phyloP scores from a whole-genome alignment of 2,113 vertebrate genomes.

The Aptenodytes forsteri region DNA sequence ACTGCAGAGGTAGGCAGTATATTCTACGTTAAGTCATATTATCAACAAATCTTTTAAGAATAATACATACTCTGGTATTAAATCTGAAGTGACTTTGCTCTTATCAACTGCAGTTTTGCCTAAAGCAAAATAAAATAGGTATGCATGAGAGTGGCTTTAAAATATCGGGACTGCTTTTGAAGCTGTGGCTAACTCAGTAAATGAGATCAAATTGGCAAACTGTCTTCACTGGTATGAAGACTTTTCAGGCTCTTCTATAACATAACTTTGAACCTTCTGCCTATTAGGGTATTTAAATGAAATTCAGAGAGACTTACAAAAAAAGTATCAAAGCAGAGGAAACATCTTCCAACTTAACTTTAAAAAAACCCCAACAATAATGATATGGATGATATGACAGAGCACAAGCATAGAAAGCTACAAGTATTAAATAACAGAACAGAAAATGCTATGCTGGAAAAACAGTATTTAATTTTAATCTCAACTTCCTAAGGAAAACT shows the following conservation, averaged over 20 bases:
- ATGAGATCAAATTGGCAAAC: not conserved
- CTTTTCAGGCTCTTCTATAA: not conserved
- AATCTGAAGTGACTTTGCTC: not conserved
- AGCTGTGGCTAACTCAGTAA: not conserved
- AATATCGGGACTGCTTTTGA: not conserved
- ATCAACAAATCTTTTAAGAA: not conserved
- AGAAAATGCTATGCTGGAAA: not conserved
- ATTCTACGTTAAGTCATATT: not conserved
- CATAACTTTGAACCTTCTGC: not conserved
- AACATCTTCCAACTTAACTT: not conserved
- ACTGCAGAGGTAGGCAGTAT: not conserved
- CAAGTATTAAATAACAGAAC: not conserved
- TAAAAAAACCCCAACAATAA: not conserved
- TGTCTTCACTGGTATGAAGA: not conserved
- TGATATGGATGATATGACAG: not conserved
- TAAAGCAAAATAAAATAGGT: not conserved
- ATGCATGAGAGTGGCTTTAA: not conserved
- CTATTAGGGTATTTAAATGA: not conserved
- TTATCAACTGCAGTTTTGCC: not conserved
- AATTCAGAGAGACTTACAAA: not conserved
- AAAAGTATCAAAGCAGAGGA: not conserved
- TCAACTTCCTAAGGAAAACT: not conserved
- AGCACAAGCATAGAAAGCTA: not conserved
- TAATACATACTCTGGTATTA: not conserved
- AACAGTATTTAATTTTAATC: not conserved